Evolutionary conservation across 2,113 vertebrate genomes (phyloP).

Genomic region (Megaceryle maxima): DNA sequence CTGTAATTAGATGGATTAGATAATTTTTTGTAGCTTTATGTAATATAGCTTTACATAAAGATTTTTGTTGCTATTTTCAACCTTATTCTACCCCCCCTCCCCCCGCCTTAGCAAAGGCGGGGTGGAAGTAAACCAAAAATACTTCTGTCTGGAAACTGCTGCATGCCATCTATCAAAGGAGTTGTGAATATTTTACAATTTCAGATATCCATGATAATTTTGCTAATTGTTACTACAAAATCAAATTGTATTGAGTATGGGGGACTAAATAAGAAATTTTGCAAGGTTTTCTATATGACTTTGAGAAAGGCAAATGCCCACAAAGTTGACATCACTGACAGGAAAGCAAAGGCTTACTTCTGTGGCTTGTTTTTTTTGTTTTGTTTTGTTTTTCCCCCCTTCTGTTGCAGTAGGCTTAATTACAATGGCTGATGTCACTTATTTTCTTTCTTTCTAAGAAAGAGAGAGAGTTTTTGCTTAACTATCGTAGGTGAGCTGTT

Average conservation of each 20-base stretch:
- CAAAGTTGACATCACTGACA: not conserved
- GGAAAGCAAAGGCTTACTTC: not conserved
- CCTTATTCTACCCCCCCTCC: not conserved
- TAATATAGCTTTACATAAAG: not conserved
- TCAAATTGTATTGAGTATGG: not conserved
- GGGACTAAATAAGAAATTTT: not conserved
- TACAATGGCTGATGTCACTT: not conserved
- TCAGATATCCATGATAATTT: not conserved
- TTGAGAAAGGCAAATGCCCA: not conserved
- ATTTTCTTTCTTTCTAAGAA: not conserved
- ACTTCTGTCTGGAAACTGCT: not conserved
- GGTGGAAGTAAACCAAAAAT: not conserved
- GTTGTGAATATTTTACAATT: not conserved
- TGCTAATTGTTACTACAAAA: not conserved
- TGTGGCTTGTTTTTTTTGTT: not conserved
- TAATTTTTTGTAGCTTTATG: conserved; percentile 45
- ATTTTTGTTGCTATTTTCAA: conserved; percentile 32
- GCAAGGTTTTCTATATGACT: not conserved
- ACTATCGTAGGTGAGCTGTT: not conserved
- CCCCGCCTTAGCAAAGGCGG: not conserved
- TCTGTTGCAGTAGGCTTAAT: not conserved
- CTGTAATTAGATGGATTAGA: conserved; percentile 52
- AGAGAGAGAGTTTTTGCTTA: not conserved
- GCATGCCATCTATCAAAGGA: not conserved
- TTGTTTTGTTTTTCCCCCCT: not conserved